A percentile compares a stretch with the other conserved stretches of the same genome.
Evolutionary conservation across 2,113 vertebrate species (phyloP).

Genomic region (Mesocricetus auratus): DNA sequence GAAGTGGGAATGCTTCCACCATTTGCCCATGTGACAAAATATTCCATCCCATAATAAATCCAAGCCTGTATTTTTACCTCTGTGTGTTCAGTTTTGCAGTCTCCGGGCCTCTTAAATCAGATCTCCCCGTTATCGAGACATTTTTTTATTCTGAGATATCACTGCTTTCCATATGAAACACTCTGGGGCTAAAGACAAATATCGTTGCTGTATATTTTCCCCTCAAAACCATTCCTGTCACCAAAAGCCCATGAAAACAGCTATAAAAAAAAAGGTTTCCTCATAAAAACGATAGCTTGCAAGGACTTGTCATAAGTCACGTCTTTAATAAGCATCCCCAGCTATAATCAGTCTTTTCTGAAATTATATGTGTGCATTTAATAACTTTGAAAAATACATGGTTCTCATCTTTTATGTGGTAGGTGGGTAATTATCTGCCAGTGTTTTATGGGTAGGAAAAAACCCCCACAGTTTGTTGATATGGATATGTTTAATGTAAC

Average conservation of each 20-base stretch:
- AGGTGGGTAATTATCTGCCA: not conserved
- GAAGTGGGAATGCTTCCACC: not conserved
- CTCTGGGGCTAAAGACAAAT: not conserved
- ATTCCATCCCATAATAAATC: not conserved
- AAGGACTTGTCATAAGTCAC: slow-evolving; percentile 38
- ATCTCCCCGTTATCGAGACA: not conserved
- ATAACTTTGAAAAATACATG: slow-evolving; percentile 23
- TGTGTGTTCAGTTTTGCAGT: not conserved
- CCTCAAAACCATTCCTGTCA: not conserved
- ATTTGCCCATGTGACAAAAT: not conserved
- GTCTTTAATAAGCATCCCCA: not conserved
- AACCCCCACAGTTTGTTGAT: not conserved
- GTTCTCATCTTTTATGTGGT: not conserved
- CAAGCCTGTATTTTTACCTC: not conserved
- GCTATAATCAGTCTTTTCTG: slow-evolving; percentile 27
- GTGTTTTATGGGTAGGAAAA: not conserved
- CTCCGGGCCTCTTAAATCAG: not conserved
- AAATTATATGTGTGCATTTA: slow-evolving; percentile 28
- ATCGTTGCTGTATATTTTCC: not conserved
- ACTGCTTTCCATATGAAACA: slow-evolving; percentile 20
- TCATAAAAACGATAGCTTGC: slow-evolving; percentile 36
- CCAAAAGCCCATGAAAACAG: not conserved
- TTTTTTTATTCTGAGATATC: slow-evolving; percentile 9
- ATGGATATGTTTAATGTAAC: not conserved
- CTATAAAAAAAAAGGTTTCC: not conserved